Conservation (phyloP, 2,113 vertebrate species). For the Triplophysa rosa region DNA sequence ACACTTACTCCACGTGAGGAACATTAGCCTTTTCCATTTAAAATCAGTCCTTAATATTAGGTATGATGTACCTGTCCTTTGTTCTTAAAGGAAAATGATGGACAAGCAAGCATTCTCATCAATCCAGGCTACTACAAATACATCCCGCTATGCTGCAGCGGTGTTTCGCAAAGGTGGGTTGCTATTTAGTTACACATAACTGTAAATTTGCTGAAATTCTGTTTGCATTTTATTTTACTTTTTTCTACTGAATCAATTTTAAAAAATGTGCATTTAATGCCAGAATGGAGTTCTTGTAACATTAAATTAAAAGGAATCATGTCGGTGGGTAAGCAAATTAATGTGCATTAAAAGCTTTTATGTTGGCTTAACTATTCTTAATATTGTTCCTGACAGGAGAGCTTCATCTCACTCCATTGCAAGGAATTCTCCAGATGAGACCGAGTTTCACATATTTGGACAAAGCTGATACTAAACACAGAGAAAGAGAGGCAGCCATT, state of each 20-base stretch:
- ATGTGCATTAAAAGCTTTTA: too few relatives aligned
- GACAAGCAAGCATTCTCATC: constrained; percentile 95
- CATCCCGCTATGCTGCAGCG: constrained; percentile 91
- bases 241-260: too few relatives aligned
- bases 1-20: constrained; percentile 87
- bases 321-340: too few relatives aligned
- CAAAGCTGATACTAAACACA: constrained; percentile 91
- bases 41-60: background rate
- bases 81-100: constrained; percentile 88
- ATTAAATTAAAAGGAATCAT: too few relatives aligned
- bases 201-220: too few relatives aligned
- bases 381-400: constrained; percentile 77
- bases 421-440: constrained; percentile 94
- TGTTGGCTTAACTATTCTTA: background rate
- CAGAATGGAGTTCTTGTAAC: too few relatives aligned
- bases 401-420: constrained; percentile 92
- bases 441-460: constrained; percentile 96
- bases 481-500: constrained; percentile 91
- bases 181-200: background rate
- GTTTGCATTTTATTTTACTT: too few relatives aligned
- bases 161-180: constrained; percentile 89
- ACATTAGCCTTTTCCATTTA: background rate
- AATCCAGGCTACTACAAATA: constrained; percentile 91
- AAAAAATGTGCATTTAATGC: too few relatives aligned
- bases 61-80: background rate